A percentile compares a stretch with the other conserved stretches of the same genome.
These are phyloP conservation scores for Ivindomyrus marchei DNA, from an alignment of 2,113 vertebrate genomes.

Conservation along the genomic window DNA sequence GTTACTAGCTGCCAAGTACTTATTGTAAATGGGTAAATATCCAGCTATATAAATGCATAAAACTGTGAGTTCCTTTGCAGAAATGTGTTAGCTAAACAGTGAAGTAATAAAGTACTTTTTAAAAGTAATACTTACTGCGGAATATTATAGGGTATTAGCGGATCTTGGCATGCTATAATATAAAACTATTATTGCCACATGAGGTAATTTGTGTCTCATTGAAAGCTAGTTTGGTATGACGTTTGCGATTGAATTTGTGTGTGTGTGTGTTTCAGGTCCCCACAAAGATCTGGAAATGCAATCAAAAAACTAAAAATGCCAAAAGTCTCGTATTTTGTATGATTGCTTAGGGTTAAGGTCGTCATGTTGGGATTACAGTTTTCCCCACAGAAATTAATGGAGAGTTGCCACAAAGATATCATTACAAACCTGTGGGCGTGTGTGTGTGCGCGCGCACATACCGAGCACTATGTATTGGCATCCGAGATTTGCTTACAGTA, in stretches of 20 bases:
- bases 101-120: neutral
- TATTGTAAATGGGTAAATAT: neutral
- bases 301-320: too few relatives aligned
- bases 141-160: neutral
- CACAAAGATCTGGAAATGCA: too few relatives aligned
- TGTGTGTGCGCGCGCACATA: neutral
- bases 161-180: neutral
- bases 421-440: too few relatives aligned
- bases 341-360: too few relatives aligned
- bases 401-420: too few relatives aligned
- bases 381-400: too few relatives aligned
- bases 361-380: too few relatives aligned
- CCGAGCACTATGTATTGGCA: neutral
- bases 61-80: neutral
- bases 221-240: neutral
- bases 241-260: neutral
- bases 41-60: neutral
- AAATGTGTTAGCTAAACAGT: neutral
- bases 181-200: neutral
- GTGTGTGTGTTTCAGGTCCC: neutral
- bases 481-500: neutral
- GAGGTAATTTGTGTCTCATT: neutral
- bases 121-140: neutral
- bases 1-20: neutral
- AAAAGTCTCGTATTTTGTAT: too few relatives aligned